Evolutionary conservation across 2,888 invertebrate genomes (phyloP).

Genomic region (Dorcus hopei): DNA sequence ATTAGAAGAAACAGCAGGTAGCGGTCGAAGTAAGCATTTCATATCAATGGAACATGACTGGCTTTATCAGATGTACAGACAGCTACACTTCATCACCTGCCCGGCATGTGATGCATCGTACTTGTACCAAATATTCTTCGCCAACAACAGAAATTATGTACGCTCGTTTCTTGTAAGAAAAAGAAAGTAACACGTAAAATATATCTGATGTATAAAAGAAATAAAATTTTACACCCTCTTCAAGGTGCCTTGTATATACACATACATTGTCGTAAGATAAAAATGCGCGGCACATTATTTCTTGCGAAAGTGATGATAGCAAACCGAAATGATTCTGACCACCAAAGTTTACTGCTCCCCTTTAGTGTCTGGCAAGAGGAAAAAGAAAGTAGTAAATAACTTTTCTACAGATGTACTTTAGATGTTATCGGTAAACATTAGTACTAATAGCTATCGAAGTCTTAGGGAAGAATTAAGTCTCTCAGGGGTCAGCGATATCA

Average conservation of each 20-base stretch:
- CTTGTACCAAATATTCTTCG: conserved; percentile 24
- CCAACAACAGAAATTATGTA: neutral
- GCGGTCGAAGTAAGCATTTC: conserved; percentile 27
- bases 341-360: no score
- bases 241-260: no score
- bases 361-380: no score
- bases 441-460: conserved; percentile 14
- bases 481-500: conserved; percentile 12
- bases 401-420: conserved; percentile 5
- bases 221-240: no score
- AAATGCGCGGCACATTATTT: no score
- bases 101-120: conserved; percentile 21
- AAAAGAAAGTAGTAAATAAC: no score
- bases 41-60: conserved; percentile 30
- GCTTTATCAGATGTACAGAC: conserved; percentile 29
- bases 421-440: conserved; percentile 8
- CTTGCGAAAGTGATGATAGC: no score
- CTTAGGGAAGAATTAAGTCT: conserved; percentile 2
- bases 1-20: conserved; percentile 30
- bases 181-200: no score
- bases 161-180: no score
- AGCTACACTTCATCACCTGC: conserved; percentile 29
- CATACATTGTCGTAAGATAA: no score
- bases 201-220: no score
- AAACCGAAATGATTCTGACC: no score